phyloP scores from a whole-genome alignment of 2,797 vertebrate species.

The Poeciliopsis presidionis region DNA sequence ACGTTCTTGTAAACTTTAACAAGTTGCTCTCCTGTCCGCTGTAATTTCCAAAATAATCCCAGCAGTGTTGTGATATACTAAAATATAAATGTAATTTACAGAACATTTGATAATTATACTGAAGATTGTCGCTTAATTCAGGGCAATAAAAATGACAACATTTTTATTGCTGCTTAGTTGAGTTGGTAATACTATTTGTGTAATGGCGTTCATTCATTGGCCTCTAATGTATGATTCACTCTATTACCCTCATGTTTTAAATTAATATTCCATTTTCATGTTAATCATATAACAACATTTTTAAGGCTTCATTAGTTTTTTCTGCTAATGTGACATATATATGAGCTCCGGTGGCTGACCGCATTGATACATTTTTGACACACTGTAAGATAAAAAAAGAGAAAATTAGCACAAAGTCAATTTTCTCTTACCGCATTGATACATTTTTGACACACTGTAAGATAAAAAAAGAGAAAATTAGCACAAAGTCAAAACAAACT shows the following conservation, averaged over 20 bases:
- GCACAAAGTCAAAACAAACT: constrained; percentile 50
- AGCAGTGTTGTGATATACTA: constrained; percentile 17
- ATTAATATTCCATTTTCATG: constrained; percentile 69
- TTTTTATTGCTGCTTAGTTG: constrained; percentile 48
- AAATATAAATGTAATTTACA: constrained; percentile 45
- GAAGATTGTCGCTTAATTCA: constrained; percentile 44
- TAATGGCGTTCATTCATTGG: constrained; percentile 68
- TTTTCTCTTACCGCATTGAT: constrained; percentile 40
- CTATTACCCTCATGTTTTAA: constrained; percentile 66
- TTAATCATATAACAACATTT: constrained; percentile 68
- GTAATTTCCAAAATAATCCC: constrained; percentile 31
- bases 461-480: constrained; percentile 24
- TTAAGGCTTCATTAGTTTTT: constrained; percentile 68
- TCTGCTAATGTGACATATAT: constrained; percentile 55
- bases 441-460: constrained; percentile 22
- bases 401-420: constrained; percentile 45
- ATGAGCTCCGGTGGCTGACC: constrained; percentile 44
- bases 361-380: constrained; percentile 35
- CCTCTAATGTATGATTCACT: constrained; percentile 64
- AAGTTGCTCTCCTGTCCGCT: constrained; percentile 7
- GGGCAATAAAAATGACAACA: constrained; percentile 40
- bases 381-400: constrained; percentile 19
- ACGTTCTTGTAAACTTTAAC: constrained; percentile 6
- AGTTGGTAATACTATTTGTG: constrained; percentile 57
- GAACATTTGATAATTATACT: constrained; percentile 35